A percentile compares a stretch with the other conserved stretches of the same genome.
phyloP scores from a whole-genome alignment of 2,888 invertebrate genomes.

The Junonia oenone region DNA sequence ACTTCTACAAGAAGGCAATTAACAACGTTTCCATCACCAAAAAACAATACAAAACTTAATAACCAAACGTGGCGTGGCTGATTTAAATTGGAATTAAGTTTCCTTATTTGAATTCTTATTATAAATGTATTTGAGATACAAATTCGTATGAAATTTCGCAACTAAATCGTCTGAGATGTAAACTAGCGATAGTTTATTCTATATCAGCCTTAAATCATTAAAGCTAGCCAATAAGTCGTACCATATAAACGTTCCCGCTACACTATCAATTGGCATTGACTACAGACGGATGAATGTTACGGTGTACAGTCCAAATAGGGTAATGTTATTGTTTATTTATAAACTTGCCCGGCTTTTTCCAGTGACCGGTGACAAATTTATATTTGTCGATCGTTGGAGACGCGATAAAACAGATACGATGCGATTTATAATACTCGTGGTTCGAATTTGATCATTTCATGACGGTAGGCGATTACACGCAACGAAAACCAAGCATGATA shows the following conservation, averaged over 20 bases:
- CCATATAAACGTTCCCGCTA: conserved; percentile 44
- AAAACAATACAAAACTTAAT: not conserved
- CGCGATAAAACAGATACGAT: conserved; percentile 71
- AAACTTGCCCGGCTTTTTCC: conserved; percentile 65
- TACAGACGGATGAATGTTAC: conserved; percentile 59
- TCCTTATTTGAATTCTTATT: not conserved
- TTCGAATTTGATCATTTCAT: conserved; percentile 68
- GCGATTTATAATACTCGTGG: conserved; percentile 70
- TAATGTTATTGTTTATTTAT: conserved; percentile 75
- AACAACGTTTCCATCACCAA: not conserved
- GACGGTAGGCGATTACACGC: conserved; percentile 36
- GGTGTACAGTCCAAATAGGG: conserved; percentile 59
- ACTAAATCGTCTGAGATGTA: not conserved
- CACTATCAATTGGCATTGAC: conserved; percentile 56
- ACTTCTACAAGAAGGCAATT: not conserved
- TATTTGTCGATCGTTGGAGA: conserved; percentile 69
- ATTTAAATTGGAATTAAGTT: not conserved
- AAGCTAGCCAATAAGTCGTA: conserved; percentile 14
- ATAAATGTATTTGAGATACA: not conserved
- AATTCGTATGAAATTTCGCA: not conserved
- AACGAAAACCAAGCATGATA: not conserved
- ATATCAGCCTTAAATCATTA: not conserved
- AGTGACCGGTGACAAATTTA: conserved; percentile 73
- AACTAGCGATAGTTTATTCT: not conserved
- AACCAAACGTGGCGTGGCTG: not conserved